Evolutionary conservation across 2,797 vertebrate genomes (phyloP).

Genomic region (Paramormyrops hopkinsi): DNA sequence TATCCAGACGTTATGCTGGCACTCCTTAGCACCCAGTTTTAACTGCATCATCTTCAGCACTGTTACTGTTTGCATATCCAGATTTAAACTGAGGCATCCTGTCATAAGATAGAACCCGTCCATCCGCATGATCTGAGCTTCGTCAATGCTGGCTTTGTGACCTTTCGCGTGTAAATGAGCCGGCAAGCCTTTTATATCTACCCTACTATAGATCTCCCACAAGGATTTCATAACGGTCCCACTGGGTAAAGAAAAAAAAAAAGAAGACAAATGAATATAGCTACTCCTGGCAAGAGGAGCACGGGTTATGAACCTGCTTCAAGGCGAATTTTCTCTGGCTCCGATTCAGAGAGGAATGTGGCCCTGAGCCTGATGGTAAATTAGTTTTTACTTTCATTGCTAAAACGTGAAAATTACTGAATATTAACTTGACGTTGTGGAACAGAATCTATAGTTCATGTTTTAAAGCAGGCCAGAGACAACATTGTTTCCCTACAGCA

Average conservation of each 20-base stretch:
- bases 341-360: constrained; percentile 30
- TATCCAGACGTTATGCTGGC: background rate
- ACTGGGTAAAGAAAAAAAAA: constrained; percentile 39
- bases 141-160: constrained; percentile 19
- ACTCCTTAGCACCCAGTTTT: constrained; percentile 8
- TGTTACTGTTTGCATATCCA: background rate
- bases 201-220: background rate
- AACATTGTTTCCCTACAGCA: background rate
- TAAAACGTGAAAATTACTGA: constrained; percentile 36
- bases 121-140: background rate
- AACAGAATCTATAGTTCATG: constrained; percentile 19
- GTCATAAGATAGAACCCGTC: background rate
- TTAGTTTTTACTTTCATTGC: constrained; percentile 42
- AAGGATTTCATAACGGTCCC: background rate
- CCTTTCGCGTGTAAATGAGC: constrained; percentile 13
- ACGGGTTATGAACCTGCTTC: constrained; percentile 24
- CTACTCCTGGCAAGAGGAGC: constrained; percentile 35
- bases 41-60: constrained; percentile 11
- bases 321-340: constrained; percentile 33
- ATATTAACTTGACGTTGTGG: constrained; percentile 26
- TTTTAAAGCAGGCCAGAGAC: background rate
- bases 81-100: background rate
- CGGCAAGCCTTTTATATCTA: background rate
- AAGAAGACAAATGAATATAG: constrained; percentile 40
- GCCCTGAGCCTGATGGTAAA: constrained; percentile 40